These are phyloP conservation scores for Slavum lentiscoides DNA, from an alignment of 2,888 invertebrate genomes.

Conservation along the genomic window DNA sequence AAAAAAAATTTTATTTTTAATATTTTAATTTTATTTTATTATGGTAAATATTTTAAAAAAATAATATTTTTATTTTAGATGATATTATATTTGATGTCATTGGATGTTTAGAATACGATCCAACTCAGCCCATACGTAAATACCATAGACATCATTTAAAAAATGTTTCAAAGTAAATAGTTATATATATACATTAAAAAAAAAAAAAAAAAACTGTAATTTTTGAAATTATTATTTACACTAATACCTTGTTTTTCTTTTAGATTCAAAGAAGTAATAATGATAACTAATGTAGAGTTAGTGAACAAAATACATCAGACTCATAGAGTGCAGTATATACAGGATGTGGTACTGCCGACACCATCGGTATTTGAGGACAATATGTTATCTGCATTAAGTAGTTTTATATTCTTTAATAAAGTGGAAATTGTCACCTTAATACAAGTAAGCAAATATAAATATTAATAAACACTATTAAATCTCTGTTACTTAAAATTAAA, in stretches of 20 bases:
- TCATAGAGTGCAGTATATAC: conserved; percentile 98
- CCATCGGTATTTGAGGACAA: conserved; percentile 99
- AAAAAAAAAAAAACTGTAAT: neutral
- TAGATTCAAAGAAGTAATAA: conserved; percentile 87
- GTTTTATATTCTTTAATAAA: conserved; percentile 99
- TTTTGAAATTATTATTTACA: neutral
- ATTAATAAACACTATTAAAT: neutral
- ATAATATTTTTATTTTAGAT: conserved; percentile 60
- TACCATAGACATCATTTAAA: conserved; percentile 95
- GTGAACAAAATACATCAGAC: conserved; percentile 99
- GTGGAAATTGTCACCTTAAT: conserved; percentile 98
- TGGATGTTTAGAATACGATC: conserved; percentile 98
- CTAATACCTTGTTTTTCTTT: conserved; percentile 44
- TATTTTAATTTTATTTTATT: conserved; percentile 54
- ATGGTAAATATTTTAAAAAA: too few species aligned
- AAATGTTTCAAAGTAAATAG: conserved; percentile 73
- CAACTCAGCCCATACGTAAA: conserved; percentile 80
- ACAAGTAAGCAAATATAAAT: conserved; percentile 61
- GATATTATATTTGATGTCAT: conserved; percentile 97
- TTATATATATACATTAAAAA: too few species aligned
- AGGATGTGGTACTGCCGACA: conserved; percentile 97
- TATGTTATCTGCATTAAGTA: conserved; percentile 93
- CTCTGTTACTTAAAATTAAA: conserved; percentile 32
- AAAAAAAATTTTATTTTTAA: too few species aligned
- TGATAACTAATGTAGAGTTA: conserved; percentile 91